Evolutionary conservation across 2,113 vertebrate genomes (phyloP).

Genomic region (Ranitomeya variabilis): DNA sequence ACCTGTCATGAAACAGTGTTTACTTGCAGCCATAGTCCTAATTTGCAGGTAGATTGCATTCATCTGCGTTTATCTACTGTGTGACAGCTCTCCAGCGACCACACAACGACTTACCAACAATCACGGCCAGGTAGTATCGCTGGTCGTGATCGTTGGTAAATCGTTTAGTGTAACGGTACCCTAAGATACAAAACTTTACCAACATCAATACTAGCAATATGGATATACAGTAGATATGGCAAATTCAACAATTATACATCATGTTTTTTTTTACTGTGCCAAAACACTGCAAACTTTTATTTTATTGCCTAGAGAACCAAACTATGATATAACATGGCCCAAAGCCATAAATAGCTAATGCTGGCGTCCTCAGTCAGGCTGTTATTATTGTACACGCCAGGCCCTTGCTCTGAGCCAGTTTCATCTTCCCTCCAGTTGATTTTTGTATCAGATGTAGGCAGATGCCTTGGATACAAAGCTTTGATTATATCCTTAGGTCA

Average conservation of each 20-base stretch:
- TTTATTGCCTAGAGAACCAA: not conserved
- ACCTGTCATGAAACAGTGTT: no score
- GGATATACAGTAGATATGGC: no score
- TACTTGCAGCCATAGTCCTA: no score
- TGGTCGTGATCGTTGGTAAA: no score
- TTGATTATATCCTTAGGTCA: conserved; percentile 36
- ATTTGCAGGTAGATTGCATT: no score
- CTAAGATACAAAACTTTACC: no score
- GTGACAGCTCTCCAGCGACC: no score
- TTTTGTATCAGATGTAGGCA: conserved; percentile 30
- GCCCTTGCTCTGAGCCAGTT: not conserved
- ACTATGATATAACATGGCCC: not conserved
- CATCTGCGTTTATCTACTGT: no score
- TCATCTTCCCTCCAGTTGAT: not conserved
- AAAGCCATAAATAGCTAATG: not conserved
- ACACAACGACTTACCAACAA: no score
- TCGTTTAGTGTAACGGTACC: no score
- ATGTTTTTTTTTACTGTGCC: not conserved
- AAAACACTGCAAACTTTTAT: not conserved
- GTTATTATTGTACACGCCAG: not conserved
- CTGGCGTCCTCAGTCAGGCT: not conserved
- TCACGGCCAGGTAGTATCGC: no score
- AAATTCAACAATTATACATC: not conserved
- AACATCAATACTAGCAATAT: no score
- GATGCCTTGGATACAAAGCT: conserved; percentile 20